phyloP scores from a whole-genome alignment of 2,113 vertebrate species.

The Elephantulus edwardii region DNA sequence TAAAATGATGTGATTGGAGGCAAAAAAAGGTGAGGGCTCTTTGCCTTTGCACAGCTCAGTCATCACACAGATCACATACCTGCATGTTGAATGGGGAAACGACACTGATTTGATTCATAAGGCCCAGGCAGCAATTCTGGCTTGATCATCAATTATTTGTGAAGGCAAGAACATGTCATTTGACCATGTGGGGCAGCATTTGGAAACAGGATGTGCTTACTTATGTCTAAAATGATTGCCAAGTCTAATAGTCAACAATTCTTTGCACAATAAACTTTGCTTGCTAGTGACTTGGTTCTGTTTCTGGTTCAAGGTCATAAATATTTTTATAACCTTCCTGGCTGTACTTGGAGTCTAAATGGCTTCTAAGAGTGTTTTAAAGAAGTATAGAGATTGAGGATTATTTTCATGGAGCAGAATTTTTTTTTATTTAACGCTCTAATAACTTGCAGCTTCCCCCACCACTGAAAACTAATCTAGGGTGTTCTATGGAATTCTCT shows the following conservation, averaged over 20 bases:
- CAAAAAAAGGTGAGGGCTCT: slow-evolving; percentile 25
- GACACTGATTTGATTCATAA: slow-evolving; percentile 26
- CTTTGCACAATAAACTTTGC: neutral
- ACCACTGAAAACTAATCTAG: slow-evolving; percentile 6
- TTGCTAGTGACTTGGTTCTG: slow-evolving; percentile 16
- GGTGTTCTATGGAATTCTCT: neutral
- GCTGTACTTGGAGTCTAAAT: slow-evolving; percentile 12
- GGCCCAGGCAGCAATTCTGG: neutral
- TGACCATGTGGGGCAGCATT: slow-evolving; percentile 1
- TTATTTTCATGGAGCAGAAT: neutral
- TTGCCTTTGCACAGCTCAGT: neutral
- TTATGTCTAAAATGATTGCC: slow-evolving; percentile 1
- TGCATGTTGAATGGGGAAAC: neutral
- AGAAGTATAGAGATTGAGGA: slow-evolving; percentile 2
- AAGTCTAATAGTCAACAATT: neutral
- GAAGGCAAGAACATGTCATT: slow-evolving; percentile 29
- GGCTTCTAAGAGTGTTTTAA: slow-evolving; percentile 49
- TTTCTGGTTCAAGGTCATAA: slow-evolving; percentile 27
- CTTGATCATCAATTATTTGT: slow-evolving; percentile 52
- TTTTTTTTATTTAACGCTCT: neutral
- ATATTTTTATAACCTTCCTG: slow-evolving; percentile 55
- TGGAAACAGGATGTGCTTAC: neutral
- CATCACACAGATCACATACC: neutral
- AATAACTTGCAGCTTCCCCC: slow-evolving; percentile 21
- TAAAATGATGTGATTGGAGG: slow-evolving; percentile 23